phyloP scores from a whole-genome alignment of 2,888 invertebrate genomes.

The Philhelius pedissequus region DNA sequence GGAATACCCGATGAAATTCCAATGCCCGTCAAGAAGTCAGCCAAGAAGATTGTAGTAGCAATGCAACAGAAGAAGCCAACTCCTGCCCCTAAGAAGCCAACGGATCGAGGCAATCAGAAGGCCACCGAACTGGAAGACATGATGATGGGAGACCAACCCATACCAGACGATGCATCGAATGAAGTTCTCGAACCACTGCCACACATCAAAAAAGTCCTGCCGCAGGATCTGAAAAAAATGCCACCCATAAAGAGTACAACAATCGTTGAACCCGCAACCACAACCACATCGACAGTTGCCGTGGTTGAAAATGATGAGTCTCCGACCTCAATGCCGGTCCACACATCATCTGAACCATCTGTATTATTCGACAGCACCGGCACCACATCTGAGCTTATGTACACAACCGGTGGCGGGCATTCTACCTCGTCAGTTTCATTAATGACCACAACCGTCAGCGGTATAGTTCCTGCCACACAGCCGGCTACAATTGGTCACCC shows the following conservation, averaged over 20 bases:
- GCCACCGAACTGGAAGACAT: conserved; percentile 72
- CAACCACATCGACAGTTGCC: conserved; percentile 53
- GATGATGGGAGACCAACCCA: conserved; percentile 78
- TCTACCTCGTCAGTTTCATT: conserved; percentile 51
- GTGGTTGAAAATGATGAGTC: conserved; percentile 22
- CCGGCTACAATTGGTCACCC: conserved; percentile 75
- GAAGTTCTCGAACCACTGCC: conserved; percentile 76
- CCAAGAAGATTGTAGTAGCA: conserved; percentile 73
- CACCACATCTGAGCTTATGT: conserved; percentile 30
- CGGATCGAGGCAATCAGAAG: conserved; percentile 36
- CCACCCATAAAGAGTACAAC: conserved; percentile 68
- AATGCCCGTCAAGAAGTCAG: conserved; percentile 75
- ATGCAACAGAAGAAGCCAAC: conserved; percentile 61
- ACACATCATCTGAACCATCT: conserved; percentile 38
- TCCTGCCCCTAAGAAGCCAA: conserved; percentile 37
- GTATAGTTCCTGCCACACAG: conserved; percentile 55
- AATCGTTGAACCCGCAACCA: conserved; percentile 44
- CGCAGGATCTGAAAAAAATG: conserved; percentile 74
- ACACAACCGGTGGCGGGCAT: conserved; percentile 18
- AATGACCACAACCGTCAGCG: conserved; percentile 51
- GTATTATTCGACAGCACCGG: conserved; percentile 28
- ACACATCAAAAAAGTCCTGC: conserved; percentile 76
- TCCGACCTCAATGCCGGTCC: conserved; percentile 35
- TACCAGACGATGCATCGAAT: conserved; percentile 73
- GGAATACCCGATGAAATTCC: conserved; percentile 74